phyloP scores from a whole-genome alignment of 37 sponge, comb jelly and placozoan species.

The Diacarnus erythraeanus region DNA sequence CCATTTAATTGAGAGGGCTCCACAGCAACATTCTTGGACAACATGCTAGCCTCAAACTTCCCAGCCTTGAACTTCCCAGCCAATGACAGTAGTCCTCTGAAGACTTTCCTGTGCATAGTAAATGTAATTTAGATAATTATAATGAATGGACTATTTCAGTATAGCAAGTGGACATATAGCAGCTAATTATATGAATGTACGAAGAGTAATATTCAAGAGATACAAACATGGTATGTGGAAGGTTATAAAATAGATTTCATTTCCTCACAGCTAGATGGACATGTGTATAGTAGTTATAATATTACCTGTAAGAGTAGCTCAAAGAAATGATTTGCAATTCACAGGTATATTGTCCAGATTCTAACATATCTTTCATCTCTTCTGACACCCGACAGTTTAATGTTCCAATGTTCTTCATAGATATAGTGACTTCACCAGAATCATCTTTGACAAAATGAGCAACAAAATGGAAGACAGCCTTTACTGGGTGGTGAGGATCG shows the following conservation, averaged over 20 bases:
- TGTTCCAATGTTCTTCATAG: constrained; percentile 36
- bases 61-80: neutral
- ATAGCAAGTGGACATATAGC: neutral
- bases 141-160: too few species aligned
- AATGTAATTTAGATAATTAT: too few species aligned
- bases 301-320: constrained; percentile 41
- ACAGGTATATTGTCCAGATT: constrained; percentile 12
- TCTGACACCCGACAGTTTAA: constrained; percentile 41
- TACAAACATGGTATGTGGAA: too few species aligned
- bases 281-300: neutral
- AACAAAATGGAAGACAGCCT: constrained; percentile 72
- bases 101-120: neutral
- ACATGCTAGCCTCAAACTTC: neutral
- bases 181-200: neutral
- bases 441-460: constrained; percentile 14
- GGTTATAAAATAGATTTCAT: too few species aligned
- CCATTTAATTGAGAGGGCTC: neutral
- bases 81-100: neutral
- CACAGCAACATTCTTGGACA: neutral
- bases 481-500: neutral
- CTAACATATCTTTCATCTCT: constrained; percentile 12
- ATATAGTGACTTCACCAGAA: neutral
- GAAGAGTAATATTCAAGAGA: too few species aligned
- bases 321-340: constrained; percentile 56
- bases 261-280: too few species aligned